Evolutionary conservation across 2,113 vertebrate genomes (phyloP), one percentile per base, ranked within the genome.

Genomic region (Shinisaurus crocodilurus): DNA sequence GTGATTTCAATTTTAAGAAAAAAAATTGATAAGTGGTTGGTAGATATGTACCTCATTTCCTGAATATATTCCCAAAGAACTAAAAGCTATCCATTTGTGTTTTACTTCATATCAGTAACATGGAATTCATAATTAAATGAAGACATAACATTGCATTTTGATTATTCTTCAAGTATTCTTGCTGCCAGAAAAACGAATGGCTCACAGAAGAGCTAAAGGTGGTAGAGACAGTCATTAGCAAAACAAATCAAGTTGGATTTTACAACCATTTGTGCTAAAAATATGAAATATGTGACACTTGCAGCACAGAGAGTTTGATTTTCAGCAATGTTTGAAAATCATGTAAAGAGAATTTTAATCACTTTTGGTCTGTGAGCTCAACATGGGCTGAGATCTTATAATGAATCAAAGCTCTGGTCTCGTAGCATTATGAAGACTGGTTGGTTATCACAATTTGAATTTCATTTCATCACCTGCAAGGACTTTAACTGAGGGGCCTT

Each of bases 81-180:
- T 87, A 2, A 87, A 87, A 87, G 60, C 54, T 34, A 18, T 13
- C 40, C 74, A 9, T 89, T 54, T 0, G 0, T 15, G 0, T 90
- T 90, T 60, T 16, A 60, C 57, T 60, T 16, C 60, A 40, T 32
- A 76, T 69, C n/a, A 13, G 1, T 80, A 76, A 74, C 48, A 16
- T 18, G 4, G 9, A 93, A 90, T 65, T n/a, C 0, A 0, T 13
- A 65, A 37, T 72, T 16, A 80, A 75, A 91, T 85, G 3, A 0
- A 87, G 1, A 0, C 70, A 76, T 57, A 29, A 23, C 7, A 43
- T 0, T 40, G 40, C 70, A 1, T 9, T n/a, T 93, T 40, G 91
- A 88, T 90, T 34, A 2, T 1, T 4, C 86, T 60, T 0, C 0
- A 45, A 45, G 69, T 57, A 50, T 82, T 57, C 23, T 70, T 81